Evolutionary conservation across 2,797 vertebrate genomes (phyloP).

Genomic region (Lophotriccus pileatus): DNA sequence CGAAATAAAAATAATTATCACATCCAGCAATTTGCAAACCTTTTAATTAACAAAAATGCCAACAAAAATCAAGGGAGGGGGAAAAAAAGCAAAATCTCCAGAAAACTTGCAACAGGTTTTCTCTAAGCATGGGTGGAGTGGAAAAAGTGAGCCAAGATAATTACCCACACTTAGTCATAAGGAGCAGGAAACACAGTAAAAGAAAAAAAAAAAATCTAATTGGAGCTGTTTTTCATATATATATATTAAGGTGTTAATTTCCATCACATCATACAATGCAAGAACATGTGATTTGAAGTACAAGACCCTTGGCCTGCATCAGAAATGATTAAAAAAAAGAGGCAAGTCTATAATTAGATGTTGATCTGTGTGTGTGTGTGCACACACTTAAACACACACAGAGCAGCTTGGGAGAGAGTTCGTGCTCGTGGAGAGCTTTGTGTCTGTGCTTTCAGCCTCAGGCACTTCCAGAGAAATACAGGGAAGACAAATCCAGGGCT

Average conservation of each 20-base stretch:
- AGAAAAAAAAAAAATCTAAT: slow-evolving; percentile 65
- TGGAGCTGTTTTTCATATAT: slow-evolving; percentile 58
- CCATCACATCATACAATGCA: slow-evolving; percentile 72
- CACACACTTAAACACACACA: accelerated
- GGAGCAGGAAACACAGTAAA: slow-evolving; percentile 75
- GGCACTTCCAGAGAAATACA: background rate
- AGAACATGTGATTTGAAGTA: background rate
- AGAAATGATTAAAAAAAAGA: background rate
- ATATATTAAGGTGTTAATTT: slow-evolving; percentile 72
- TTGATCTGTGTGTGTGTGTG: background rate
- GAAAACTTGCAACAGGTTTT: slow-evolving; percentile 77
- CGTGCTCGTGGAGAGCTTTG: background rate
- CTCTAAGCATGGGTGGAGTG: slow-evolving; percentile 75
- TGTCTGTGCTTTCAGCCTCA: background rate
- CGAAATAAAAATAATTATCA: background rate
- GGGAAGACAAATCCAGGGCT: background rate
- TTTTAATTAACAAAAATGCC: slow-evolving; percentile 62
- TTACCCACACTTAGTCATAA: slow-evolving; percentile 80
- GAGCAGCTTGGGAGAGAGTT: background rate
- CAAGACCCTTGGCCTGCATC: background rate
- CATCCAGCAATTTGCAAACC: slow-evolving; percentile 27
- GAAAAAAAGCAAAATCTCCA: slow-evolving; percentile 55
- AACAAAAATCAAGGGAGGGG: background rate
- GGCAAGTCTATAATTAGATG: background rate
- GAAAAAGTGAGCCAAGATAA: slow-evolving; percentile 80